phyloP scores from a whole-genome alignment of 2,888 invertebrate species.

The Oscheius onirici region DNA sequence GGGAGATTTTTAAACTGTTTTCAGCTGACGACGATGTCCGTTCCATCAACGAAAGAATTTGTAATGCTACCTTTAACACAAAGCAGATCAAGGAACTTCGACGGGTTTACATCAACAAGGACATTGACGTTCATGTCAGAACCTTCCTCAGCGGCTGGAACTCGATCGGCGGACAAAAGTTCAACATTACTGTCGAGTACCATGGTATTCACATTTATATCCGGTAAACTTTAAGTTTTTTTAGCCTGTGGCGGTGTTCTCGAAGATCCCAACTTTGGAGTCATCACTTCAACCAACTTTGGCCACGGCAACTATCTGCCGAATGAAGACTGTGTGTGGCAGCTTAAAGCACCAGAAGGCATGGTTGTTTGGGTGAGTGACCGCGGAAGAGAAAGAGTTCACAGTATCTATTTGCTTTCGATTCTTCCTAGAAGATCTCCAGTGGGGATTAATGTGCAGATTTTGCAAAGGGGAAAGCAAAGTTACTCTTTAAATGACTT shows the following conservation, averaged over 20 bases:
- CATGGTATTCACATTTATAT: neutral
- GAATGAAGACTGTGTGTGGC: constrained; percentile 62
- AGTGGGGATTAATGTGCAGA: neutral
- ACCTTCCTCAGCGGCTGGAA: constrained; percentile 7
- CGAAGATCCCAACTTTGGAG: constrained; percentile 42
- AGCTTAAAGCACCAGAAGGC: constrained; percentile 64
- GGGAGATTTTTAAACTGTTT: neutral
- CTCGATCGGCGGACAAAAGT: neutral
- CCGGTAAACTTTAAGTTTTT: neutral
- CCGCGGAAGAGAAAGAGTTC: neutral
- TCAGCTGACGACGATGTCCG: constrained; percentile 14
- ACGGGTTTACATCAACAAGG: constrained; percentile 35
- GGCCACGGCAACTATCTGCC: constrained; percentile 54
- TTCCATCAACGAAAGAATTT: constrained; percentile 36
- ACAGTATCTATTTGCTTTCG: constrained; percentile 1
- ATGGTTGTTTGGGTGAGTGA: constrained; percentile 56
- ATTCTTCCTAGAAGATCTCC: constrained; percentile 1
- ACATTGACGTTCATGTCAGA: constrained; percentile 37
- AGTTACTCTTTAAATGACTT: no score
- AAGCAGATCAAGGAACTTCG: neutral
- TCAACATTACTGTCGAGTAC: constrained; percentile 8
- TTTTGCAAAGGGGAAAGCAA: no score
- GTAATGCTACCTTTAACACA: constrained; percentile 42
- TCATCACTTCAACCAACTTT: constrained; percentile 50
- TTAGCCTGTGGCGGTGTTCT: constrained; percentile 58